Evolutionary conservation across 1,140 invertebrate species (phyloP), one percentile per base, ranked within the genome.

Genomic region (Tetragonula clypearis): DNA sequence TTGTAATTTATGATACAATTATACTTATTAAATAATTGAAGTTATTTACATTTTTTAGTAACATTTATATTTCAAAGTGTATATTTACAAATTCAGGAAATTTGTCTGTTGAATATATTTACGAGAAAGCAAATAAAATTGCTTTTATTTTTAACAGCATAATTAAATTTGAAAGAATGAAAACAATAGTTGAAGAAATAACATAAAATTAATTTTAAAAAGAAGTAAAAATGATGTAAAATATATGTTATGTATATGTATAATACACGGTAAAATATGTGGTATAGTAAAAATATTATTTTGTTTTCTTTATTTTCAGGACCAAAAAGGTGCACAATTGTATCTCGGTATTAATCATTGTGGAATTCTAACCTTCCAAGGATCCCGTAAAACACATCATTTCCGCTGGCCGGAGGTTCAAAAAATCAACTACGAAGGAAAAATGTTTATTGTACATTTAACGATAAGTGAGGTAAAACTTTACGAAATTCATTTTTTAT

Each of bases 361-460:
- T 85, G 99, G 99, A 49, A 98, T 99, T 75, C 96, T 99, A 84
- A 99, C 98, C 30, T 99, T 99, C 95, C 98, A 99, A 95, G 98
- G 98, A 35, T 98, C 97, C 87, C 96, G 98, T 91, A 98, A 98
- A 94, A 98, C 98, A 8, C 97, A 99, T 93, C 98, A 99, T 93
- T 99, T 99, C 95, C 97, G 98, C 90, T 99, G 99, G 99, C 96
- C 96, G 77, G 98, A 99, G 95, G 98, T 99, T 53, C 98, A 98
- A 91, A 99, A 99, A 95, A 98, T 99, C 82, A 99, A 99, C 92
- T 99, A 98, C 93, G 98, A 99, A 93, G 98, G 98, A n/a, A 98
- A 99, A 95, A 99, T 99, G 98, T 99, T 99, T 93, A 99, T 99
- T 90, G 97, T 99, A 84, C 98, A 99, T 95, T 95, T 99, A 71